Conservation (phyloP, 2,113 vertebrate genomes). For the Phaethornis superciliosus region DNA sequence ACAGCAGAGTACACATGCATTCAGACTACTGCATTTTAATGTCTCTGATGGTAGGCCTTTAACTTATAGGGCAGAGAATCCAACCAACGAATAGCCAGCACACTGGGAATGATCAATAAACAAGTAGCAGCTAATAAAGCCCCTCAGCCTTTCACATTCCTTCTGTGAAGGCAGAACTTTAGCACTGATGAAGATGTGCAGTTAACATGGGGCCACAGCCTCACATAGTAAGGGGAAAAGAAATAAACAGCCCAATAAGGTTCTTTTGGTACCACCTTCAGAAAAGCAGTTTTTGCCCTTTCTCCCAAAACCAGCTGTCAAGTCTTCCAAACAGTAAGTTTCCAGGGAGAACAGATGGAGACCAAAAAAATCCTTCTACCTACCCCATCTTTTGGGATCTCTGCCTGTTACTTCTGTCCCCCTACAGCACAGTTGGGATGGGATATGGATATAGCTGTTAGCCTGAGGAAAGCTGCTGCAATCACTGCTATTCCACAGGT, state of each 20-base stretch:
- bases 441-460: neutral
- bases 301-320: neutral
- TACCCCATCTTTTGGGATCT: neutral
- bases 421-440: neutral
- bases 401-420: neutral
- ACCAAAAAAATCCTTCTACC: neutral
- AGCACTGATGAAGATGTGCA: slow-evolving; percentile 4
- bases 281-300: neutral
- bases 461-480: neutral
- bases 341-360: neutral
- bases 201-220: neutral
- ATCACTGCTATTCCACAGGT: neutral
- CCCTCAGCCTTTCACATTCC: slow-evolving; percentile 18
- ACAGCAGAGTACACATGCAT: neutral
- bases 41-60: neutral
- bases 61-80: slow-evolving; percentile 28
- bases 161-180: slow-evolving; percentile 6
- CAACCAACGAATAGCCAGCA: slow-evolving; percentile 24
- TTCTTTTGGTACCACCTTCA: neutral
- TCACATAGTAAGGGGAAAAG: neutral
- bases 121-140: slow-evolving; percentile 44
- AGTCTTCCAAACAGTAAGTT: neutral
- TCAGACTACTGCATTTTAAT: neutral
- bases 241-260: neutral
- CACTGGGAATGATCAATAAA: slow-evolving; percentile 40